Conservation (phyloP, 2,113 vertebrate genomes). For the Periophthalmodon schlosseri region DNA sequence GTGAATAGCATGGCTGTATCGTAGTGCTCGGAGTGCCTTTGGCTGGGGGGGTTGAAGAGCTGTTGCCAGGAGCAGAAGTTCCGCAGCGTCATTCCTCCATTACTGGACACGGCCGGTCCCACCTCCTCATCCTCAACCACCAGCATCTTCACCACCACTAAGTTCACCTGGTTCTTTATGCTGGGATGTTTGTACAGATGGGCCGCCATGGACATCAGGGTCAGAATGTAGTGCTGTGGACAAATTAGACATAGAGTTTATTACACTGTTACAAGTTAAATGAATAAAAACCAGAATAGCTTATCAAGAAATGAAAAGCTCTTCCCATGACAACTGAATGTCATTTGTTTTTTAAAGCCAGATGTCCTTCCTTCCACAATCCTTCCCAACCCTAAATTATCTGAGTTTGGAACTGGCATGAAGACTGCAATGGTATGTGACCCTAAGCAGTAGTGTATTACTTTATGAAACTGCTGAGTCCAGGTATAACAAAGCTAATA, state of each 20-base stretch:
- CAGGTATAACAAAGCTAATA: not conserved
- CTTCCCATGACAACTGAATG: not conserved
- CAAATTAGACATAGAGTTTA: not conserved
- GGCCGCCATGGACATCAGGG: constrained; percentile 87
- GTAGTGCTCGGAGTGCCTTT: constrained; percentile 89
- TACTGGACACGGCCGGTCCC: constrained; percentile 87
- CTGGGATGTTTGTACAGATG: constrained; percentile 93
- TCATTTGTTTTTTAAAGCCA: not conserved
- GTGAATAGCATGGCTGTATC: constrained; percentile 95
- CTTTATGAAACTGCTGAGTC: not conserved
- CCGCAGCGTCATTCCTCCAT: constrained; percentile 85
- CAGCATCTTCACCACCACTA: constrained; percentile 92
- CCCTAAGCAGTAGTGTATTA: not conserved
- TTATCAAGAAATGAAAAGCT: not conserved
- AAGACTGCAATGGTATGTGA: not conserved
- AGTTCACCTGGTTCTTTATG: constrained; percentile 87
- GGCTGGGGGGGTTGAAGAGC: constrained; percentile 85
- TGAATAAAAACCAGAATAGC: not conserved
- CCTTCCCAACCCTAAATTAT: not conserved
- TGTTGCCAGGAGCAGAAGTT: constrained; percentile 97
- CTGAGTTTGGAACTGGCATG: not conserved
- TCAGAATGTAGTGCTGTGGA: constrained; percentile 88
- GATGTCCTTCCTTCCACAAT: not conserved
- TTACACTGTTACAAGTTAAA: not conserved
- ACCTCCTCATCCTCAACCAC: constrained; percentile 81